phyloP scores from a whole-genome alignment of 2,888 invertebrate genomes.

The Congeria kusceri region DNA sequence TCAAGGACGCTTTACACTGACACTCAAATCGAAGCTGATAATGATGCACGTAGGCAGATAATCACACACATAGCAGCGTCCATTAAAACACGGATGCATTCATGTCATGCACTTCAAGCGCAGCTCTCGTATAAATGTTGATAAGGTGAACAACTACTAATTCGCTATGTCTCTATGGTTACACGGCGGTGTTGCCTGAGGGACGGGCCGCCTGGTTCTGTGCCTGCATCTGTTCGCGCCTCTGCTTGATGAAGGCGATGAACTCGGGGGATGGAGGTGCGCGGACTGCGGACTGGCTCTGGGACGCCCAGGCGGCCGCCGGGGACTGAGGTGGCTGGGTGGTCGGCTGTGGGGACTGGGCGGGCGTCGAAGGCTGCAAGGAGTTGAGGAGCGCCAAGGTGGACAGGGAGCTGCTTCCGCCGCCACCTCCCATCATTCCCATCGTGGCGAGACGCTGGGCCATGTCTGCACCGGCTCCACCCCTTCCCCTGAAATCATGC shows the following conservation, averaged over 20 bases:
- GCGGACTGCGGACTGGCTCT: neutral
- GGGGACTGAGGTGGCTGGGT: neutral
- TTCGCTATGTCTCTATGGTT: too few relatives aligned
- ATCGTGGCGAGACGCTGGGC: conserved; percentile 32
- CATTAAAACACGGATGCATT: too few relatives aligned
- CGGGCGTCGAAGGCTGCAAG: neutral
- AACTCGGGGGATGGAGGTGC: conserved; percentile 1
- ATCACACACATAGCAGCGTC: too few relatives aligned
- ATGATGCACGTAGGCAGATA: too few relatives aligned
- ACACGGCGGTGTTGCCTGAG: neutral
- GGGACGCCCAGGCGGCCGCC: neutral
- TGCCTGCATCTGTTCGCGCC: neutral
- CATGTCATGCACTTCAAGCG: too few relatives aligned
- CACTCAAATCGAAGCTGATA: too few relatives aligned
- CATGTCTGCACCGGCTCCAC: conserved; percentile 18
- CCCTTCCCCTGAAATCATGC: conserved; percentile 5
- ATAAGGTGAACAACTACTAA: too few relatives aligned
- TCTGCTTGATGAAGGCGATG: neutral
- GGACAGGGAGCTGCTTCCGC: neutral
- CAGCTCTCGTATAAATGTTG: too few relatives aligned
- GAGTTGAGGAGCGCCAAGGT: conserved; percentile 5
- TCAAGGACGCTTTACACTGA: too few relatives aligned
- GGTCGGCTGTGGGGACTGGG: neutral
- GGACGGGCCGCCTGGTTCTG: neutral
- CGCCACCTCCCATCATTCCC: conserved; percentile 28